Percentiles rank a stretch among this genome's conserved stretches.
phyloP scores from a whole-genome alignment of 2,797 vertebrate genomes.

The Parotocinclus haroldoi region DNA sequence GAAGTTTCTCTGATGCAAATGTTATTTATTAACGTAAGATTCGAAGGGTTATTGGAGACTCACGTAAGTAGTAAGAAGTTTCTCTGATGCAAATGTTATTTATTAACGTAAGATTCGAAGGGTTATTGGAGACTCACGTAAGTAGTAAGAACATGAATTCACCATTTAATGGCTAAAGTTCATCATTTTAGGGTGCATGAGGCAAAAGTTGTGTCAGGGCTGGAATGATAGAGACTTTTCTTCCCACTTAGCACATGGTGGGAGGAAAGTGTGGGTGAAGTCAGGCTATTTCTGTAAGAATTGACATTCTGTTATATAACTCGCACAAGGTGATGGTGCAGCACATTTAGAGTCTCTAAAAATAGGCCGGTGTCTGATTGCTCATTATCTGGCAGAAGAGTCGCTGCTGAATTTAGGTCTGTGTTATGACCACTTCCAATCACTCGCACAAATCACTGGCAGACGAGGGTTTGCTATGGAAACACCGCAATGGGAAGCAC shows the following conservation, averaged over 20 bases:
- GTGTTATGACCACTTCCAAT: conserved; percentile 21
- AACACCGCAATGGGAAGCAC: not conserved
- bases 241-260: conserved; percentile 40
- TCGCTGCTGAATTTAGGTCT: conserved; percentile 32
- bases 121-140: too few species aligned
- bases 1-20: too few species aligned
- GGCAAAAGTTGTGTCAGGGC: conserved; percentile 22
- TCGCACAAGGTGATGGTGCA: conserved; percentile 36
- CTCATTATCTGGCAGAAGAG: conserved; percentile 32
- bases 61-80: too few species aligned
- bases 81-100: too few species aligned
- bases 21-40: too few species aligned
- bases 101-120: too few species aligned
- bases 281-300: conserved; percentile 42
- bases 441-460: conserved; percentile 4
- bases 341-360: conserved; percentile 30
- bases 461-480: conserved; percentile 22
- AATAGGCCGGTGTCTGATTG: conserved; percentile 24
- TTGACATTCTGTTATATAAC: conserved; percentile 46
- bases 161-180: conserved; percentile 31
- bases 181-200: conserved; percentile 33
- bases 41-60: too few species aligned
- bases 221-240: conserved; percentile 30
- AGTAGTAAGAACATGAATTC: too few species aligned
- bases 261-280: conserved; percentile 47